A percentile compares a stretch with the other conserved stretches of the same genome.
Evolutionary conservation across 1,140 invertebrate genomes (phyloP).

Genomic region (Vanessa tameamea): DNA sequence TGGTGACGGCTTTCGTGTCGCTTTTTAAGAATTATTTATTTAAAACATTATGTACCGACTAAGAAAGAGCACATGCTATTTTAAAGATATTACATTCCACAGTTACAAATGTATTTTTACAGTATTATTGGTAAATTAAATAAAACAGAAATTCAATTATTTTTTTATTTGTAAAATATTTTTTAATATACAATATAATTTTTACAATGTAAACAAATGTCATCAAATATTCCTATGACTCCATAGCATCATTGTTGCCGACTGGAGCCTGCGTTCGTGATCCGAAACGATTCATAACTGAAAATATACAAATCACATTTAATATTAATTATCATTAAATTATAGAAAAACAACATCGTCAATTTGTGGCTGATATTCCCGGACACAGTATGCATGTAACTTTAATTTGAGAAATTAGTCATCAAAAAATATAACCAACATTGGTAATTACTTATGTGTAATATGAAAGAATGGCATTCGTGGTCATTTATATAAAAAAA

Average conservation of each 20-base stretch:
- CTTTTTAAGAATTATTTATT: neutral
- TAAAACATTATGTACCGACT: too few relatives aligned
- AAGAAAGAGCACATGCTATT: too few relatives aligned
- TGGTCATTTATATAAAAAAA: too few relatives aligned
- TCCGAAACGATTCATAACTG: constrained; percentile 67
- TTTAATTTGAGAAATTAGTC: too few relatives aligned
- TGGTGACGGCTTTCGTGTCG: neutral
- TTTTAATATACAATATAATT: constrained; percentile 8
- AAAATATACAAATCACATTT: constrained; percentile 39
- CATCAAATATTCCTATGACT: constrained; percentile 43
- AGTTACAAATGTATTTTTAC: neutral
- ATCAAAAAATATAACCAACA: too few relatives aligned
- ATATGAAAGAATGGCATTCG: too few relatives aligned
- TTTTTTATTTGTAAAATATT: too few relatives aligned
- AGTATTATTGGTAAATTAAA: neutral
- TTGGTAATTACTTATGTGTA: too few relatives aligned
- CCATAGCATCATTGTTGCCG: constrained; percentile 52
- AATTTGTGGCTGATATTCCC: too few relatives aligned
- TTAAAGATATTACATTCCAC: neutral
- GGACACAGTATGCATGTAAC: too few relatives aligned
- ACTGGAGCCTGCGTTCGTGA: constrained; percentile 43
- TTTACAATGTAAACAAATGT: constrained; percentile 12
- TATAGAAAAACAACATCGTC: too few relatives aligned
- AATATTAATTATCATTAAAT: neutral
- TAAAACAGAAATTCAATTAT: too few relatives aligned